These are phyloP conservation scores for Gymnoscopelus braueri DNA, from an alignment of 2,797 vertebrate genomes.

Conservation along the genomic window DNA sequence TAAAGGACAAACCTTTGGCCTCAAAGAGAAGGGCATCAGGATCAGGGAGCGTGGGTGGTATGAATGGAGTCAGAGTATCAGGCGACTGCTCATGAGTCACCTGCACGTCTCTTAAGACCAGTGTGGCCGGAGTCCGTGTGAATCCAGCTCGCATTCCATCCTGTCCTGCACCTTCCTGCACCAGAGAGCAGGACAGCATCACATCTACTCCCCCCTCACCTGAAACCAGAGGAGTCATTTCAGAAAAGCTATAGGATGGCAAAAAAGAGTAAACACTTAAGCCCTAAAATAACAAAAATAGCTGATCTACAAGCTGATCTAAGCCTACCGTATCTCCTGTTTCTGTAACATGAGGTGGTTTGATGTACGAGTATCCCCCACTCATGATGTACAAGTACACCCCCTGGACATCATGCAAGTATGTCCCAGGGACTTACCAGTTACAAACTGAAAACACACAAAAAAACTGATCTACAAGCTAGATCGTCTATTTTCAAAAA, in stretches of 20 bases:
- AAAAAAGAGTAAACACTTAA: no score
- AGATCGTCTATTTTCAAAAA: no score
- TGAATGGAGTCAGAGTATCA: conserved; percentile 80
- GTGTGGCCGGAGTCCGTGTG: conserved; percentile 75
- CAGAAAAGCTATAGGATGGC: background rate
- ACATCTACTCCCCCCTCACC: conserved; percentile 77
- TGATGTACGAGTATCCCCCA: no score
- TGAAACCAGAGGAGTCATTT: conserved; percentile 21
- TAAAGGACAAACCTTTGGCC: conserved; percentile 65
- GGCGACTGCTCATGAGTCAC: conserved; percentile 69
- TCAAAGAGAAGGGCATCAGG: conserved; percentile 79
- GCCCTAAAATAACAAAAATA: no score
- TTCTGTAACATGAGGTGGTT: no score
- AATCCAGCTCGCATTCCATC: conserved; percentile 67
- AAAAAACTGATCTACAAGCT: no score
- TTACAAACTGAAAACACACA: background rate
- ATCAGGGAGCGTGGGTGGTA: conserved; percentile 71
- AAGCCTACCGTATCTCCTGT: no score
- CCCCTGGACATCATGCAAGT: no score
- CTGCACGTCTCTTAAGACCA: conserved; percentile 76
- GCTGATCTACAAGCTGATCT: no score
- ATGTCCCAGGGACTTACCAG: background rate
- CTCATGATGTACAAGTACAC: no score
- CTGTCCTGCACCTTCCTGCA: conserved; percentile 71
- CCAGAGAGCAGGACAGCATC: conserved; percentile 81